These are phyloP conservation scores for Exocentrus adspersus DNA, from an alignment of 2,888 invertebrate genomes.

Conservation along the genomic window DNA sequence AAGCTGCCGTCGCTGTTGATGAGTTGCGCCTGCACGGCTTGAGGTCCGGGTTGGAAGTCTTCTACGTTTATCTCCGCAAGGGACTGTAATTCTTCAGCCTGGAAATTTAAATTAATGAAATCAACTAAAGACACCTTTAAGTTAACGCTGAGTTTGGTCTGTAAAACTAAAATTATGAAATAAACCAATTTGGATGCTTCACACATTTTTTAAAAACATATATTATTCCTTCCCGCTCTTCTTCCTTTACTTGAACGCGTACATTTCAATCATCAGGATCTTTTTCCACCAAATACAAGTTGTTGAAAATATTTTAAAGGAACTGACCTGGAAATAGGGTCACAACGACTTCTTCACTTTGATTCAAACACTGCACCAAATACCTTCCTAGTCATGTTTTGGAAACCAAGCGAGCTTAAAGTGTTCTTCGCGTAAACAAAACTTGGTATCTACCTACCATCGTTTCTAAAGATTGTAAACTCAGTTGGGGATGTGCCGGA, in stretches of 20 bases:
- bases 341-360: conserved; percentile 82
- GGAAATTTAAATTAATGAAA: background rate
- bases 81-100: conserved; percentile 63
- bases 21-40: conserved; percentile 95
- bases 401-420: conserved; percentile 76
- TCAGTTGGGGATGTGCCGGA: no score
- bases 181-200: no score
- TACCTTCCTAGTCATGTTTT: conserved; percentile 83
- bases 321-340: conserved; percentile 61
- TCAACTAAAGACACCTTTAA: background rate
- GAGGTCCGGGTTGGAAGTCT: conserved; percentile 70
- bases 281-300: no score
- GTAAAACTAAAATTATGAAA: no score
- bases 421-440: conserved; percentile 74
- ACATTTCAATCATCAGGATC: no score
- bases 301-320: no score
- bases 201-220: no score
- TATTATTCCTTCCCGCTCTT: no score
- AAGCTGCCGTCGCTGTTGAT: conserved; percentile 83
- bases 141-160: no score
- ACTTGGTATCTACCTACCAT: conserved; percentile 69
- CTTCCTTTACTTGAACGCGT: no score
- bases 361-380: conserved; percentile 79
- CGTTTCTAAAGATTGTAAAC: conserved; percentile 64
- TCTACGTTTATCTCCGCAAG: conserved; percentile 31